Conservation (phyloP, 2,888 invertebrate species). For the Hemistola chrysoprasaria region DNA sequence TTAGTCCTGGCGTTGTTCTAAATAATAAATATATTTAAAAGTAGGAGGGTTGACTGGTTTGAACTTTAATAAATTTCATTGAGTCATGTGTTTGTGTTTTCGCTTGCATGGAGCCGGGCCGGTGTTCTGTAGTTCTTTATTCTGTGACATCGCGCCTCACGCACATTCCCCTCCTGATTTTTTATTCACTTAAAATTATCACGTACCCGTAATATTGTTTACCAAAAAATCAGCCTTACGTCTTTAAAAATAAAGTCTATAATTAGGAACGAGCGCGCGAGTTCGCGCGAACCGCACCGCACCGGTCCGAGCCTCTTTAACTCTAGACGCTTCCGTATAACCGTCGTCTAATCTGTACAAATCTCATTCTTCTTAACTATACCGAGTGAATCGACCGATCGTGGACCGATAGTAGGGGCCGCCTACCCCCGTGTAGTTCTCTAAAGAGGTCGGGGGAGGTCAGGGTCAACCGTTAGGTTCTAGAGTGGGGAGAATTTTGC, state of each 20-base stretch:
- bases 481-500: conserved; percentile 67
- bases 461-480: conserved; percentile 72
- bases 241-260: conserved; percentile 72
- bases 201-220: conserved; percentile 70
- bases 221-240: conserved; percentile 71
- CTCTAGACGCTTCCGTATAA: conserved; percentile 41
- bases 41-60: too few relatives aligned
- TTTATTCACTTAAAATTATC: conserved; percentile 29
- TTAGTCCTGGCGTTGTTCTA: too few relatives aligned
- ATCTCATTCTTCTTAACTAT: conserved; percentile 47
- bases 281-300: conserved; percentile 50
- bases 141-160: conserved; percentile 61
- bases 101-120: too few relatives aligned
- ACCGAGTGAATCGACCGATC: conserved; percentile 45
- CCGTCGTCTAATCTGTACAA: conserved; percentile 56
- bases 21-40: too few relatives aligned
- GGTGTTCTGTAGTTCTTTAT: too few relatives aligned
- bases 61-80: too few relatives aligned
- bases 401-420: conserved; percentile 51
- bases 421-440: conserved; percentile 70
- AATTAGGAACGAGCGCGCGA: conserved; percentile 69
- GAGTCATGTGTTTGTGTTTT: too few relatives aligned
- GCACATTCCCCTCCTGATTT: conserved; percentile 45
- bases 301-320: conserved; percentile 35
- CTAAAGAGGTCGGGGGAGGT: conserved; percentile 26